phyloP scores from a whole-genome alignment of 2,797 vertebrate genomes.

The Babyrousa celebensis region DNA sequence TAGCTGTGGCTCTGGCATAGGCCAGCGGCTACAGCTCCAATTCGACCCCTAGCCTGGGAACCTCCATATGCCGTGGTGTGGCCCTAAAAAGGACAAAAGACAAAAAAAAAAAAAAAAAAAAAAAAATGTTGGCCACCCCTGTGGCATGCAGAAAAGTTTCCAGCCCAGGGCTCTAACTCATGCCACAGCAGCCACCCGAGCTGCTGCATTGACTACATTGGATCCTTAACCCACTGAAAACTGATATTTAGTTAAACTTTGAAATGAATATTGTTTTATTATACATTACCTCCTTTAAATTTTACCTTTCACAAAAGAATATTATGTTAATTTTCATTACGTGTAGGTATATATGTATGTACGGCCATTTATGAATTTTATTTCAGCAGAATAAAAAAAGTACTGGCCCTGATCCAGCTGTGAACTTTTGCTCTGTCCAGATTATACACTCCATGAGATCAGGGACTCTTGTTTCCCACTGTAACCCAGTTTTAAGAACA shows the following conservation, averaged over 20 bases:
- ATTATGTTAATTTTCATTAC: background rate
- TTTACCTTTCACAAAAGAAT: background rate
- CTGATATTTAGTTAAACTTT: background rate
- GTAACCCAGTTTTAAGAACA: background rate
- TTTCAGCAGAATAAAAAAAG: background rate
- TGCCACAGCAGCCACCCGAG: too few species aligned
- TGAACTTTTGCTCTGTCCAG: background rate
- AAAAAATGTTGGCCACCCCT: too few species aligned
- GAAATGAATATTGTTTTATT: conserved; percentile 21
- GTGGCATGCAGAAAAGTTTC: too few species aligned
- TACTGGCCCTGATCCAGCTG: background rate
- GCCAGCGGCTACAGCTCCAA: too few species aligned
- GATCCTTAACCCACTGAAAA: too few species aligned
- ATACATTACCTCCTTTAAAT: conserved; percentile 11
- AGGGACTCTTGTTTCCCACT: background rate
- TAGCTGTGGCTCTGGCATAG: too few species aligned
- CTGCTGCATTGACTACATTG: too few species aligned
- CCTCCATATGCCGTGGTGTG: too few species aligned
- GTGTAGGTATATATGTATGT: background rate
- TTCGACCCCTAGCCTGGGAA: too few species aligned
- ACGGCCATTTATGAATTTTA: background rate
- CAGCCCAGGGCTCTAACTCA: too few species aligned
- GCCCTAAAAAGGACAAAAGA: too few species aligned
- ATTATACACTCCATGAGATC: background rate
- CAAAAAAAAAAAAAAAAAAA: too few species aligned